Base-by-base conservation (phyloP, 2,888 invertebrate species). In the Meganola albula region DNA sequence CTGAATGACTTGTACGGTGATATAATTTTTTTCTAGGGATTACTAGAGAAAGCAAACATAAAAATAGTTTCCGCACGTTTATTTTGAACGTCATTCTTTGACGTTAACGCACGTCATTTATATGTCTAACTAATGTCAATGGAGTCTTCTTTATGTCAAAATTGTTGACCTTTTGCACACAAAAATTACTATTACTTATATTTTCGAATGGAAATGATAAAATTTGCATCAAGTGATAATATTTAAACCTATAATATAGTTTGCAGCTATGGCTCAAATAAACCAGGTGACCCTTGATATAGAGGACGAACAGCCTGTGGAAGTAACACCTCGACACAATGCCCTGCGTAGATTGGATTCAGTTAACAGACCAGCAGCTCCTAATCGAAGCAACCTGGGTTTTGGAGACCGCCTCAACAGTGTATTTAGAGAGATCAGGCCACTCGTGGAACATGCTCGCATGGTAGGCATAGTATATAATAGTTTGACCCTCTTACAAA, bases 381-480 rank as follows among this genome's bases (percentile, higher is more conserved):
- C 67, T 27, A 71, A 63, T 42, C 74, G 82, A 45, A 74, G 49
- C 54, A 78, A 73, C 53, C 41, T 82, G 40, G 79, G 85, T 22
- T 58, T 85, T 22, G 82, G 83, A 8, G 85, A 85, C 41, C 75
- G 84, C 10, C 65, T 85, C 11, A 80, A 78, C 39, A 79, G 60
- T 61, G 82, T 84, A 10, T 79, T 91, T 41, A 86, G 90, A 54
- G 91, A 90, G 70, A 89, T 91, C 30, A 85, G 90, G 53, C 91
- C 90, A n/a, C 74, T 90, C 4, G 88, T 91, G 8, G 89, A 90
- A 70, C 87, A 89, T 58, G 90, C 89, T 28, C 79, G 89, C 35
- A 87, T 82, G 74, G 87, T 86, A 74, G 66, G 55, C 43, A 31
- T 12, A 10, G 25, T 12, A 9, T 14, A 14, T 26, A n/a, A n/a